Evolutionary conservation across 2,797 vertebrate genomes (phyloP).

Genomic region (Siniperca undulata): DNA sequence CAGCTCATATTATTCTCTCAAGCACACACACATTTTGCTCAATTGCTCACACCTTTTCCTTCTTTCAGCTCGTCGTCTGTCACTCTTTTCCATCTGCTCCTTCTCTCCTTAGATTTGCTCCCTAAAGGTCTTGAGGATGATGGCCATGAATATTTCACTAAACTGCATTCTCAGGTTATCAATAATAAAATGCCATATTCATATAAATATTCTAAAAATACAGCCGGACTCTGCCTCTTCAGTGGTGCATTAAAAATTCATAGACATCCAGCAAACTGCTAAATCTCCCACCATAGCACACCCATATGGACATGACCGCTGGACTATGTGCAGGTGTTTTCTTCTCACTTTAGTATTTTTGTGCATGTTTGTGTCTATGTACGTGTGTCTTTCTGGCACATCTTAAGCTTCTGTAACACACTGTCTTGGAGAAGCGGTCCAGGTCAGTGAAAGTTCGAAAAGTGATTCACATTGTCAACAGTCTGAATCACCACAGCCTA

Average conservation of each 20-base stretch:
- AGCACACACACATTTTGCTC: conserved; percentile 12
- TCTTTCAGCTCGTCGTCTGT: conserved; percentile 35
- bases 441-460: conserved; percentile 41
- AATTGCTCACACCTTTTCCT: conserved; percentile 6
- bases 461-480: conserved; percentile 61
- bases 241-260: conserved; percentile 81
- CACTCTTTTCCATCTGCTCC: conserved; percentile 35
- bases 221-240: conserved; percentile 77
- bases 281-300: conserved; percentile 57
- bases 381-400: conserved; percentile 17
- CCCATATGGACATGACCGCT: conserved; percentile 43
- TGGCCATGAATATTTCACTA: conserved; percentile 84
- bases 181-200: conserved; percentile 88
- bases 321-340: conserved; percentile 53
- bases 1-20: not conserved
- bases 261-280: conserved; percentile 72
- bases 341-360: conserved; percentile 44
- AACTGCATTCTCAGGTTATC: conserved; percentile 86
- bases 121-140: conserved; percentile 73
- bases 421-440: conserved; percentile 32
- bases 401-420: conserved; percentile 6
- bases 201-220: conserved; percentile 89
- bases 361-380: conserved; percentile 17
- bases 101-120: conserved; percentile 72
- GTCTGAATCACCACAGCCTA: conserved; percentile 51